Evolutionary conservation across 2,113 vertebrate genomes (phyloP), one percentile per base, ranked within the genome.

Genomic region (Anas platyrhynchos): DNA sequence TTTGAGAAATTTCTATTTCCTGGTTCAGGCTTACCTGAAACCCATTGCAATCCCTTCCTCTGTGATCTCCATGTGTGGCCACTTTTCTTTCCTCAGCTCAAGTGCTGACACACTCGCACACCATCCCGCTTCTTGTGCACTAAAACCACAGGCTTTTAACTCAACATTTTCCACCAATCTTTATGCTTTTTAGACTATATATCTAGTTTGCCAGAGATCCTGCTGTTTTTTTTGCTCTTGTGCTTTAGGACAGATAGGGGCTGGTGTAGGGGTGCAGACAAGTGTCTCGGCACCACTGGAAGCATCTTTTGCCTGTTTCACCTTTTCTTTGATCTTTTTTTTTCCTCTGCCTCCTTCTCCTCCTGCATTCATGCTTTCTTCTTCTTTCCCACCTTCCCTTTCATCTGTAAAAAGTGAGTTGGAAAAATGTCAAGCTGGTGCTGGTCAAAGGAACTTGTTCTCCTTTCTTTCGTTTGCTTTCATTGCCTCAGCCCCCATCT

Each of bases 401-500:
- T 96, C 82, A 95, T 93, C 82, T 95, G 71, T 87, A 76, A 93
- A 93, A 94, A 89, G 63, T 41, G 38, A 94, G 71, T 52, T 67
- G 43, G 93, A 80, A 94, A 96, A 92, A 87, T 41, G 89, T 89
- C 90, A 95, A 66, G 74, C 86, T 91, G 62, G 23, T 91, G 83
- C 41, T 95, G 86, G 96, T 96, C 81, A 93, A 95, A 96, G 73
- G 88, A 94, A 81, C 80, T 93, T 82, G 48, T 69, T 95, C 92
- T 86, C 27, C 44, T 18, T 90, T 95, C 61, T 96, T 91, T 69
- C 43, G 18, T 29, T 93, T 87, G 38, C 38, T 88, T 88, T 90
- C 75, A 86, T 75, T 93, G 81, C 62, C 55, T 83, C 23, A 14
- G 58, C 41, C 48, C 36, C 44, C n/a, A n/a, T 78, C 36, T 90